Evolutionary conservation across 2,797 vertebrate species (phyloP).

Genomic region (Hylomyscus alleni): DNA sequence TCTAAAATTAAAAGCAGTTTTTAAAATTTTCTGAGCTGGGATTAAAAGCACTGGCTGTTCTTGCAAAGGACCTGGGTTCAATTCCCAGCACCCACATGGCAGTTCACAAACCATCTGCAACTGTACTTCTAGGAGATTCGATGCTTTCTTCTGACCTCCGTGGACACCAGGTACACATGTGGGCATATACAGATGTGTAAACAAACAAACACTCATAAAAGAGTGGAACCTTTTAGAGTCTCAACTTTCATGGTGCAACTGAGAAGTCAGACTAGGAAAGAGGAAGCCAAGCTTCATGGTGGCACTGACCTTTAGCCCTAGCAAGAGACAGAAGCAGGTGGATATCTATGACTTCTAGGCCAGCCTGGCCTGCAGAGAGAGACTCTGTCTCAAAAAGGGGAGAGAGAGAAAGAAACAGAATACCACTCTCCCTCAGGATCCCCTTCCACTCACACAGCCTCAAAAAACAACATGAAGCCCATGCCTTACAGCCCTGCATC

Average conservation of each 20-base stretch:
- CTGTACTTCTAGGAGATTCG: not conserved
- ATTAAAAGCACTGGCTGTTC: not conserved
- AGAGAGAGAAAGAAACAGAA: not conserved
- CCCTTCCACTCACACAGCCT: not conserved
- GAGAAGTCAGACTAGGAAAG: slow-evolving; percentile 31
- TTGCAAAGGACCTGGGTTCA: not conserved
- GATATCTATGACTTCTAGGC: not conserved
- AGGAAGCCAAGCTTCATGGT: not conserved
- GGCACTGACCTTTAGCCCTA: not conserved
- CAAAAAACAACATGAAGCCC: not conserved
- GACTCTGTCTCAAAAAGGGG: not conserved
- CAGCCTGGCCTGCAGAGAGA: not conserved
- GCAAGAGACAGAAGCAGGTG: not conserved
- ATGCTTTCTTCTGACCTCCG: not conserved
- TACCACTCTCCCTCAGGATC: not conserved
- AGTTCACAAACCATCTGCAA: not conserved
- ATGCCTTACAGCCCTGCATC: not conserved
- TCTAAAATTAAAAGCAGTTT: slow-evolving; percentile 68
- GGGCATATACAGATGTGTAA: not conserved
- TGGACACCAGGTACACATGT: not conserved
- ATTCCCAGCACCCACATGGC: not conserved
- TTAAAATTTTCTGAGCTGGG: slow-evolving; percentile 10
- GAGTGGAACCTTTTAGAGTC: not conserved
- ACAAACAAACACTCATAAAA: not conserved
- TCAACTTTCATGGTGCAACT: not conserved